Evolutionary conservation across 2,888 invertebrate genomes (phyloP), one percentile per base, ranked within the genome.

Genomic region (Trissolcus brochymenae): DNA sequence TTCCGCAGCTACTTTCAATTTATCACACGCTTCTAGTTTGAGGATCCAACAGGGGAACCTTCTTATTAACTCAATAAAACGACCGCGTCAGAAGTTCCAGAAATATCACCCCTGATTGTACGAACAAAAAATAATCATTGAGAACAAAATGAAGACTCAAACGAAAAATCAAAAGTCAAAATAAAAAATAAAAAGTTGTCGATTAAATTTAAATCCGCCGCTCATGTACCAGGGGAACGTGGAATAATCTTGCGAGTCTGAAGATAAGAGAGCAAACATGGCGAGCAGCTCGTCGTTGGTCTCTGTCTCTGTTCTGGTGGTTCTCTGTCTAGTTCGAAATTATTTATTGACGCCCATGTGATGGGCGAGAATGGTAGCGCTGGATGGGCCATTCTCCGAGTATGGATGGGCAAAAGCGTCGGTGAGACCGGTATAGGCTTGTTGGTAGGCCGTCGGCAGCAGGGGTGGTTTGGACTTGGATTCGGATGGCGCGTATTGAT

Each of bases 401-500:
- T 41, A 43, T n/a, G 51, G 72, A 77, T 68, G 60, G 16, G 64
- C 61, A 54, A 56, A 66, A 65, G 66, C 60, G 54, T 59, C 78
- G 78, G 13, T 55, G 78, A 77, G 76, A 74, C 77, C 62, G 72
- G 35, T 35, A 75, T 78, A 81, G 73, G 73, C 66, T 73, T 80
- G 80, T 79, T 78, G 72, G 78, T 79, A 83, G 81, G 82, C 78
- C 80, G 81, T 78, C 77, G 81, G 82, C 82, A 82, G 85, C 83
- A 84, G 83, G 85, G 85, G 83, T 84, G 86, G 85, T 82, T 85
- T 84, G 87, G 86, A 85, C 85, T 85, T 85, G 82, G 85, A 84
- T 85, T 85, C 85, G 86, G 84, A 86, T 86, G 85, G 86, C 86
- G 87, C 86, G 87, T 88, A 88, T 88, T 88, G 87, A 88, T 87